Percentiles rank a stretch among this genome's conserved stretches.
phyloP scores from a whole-genome alignment of 2,888 invertebrate genomes.

The Drosophila niveifrons region DNA sequence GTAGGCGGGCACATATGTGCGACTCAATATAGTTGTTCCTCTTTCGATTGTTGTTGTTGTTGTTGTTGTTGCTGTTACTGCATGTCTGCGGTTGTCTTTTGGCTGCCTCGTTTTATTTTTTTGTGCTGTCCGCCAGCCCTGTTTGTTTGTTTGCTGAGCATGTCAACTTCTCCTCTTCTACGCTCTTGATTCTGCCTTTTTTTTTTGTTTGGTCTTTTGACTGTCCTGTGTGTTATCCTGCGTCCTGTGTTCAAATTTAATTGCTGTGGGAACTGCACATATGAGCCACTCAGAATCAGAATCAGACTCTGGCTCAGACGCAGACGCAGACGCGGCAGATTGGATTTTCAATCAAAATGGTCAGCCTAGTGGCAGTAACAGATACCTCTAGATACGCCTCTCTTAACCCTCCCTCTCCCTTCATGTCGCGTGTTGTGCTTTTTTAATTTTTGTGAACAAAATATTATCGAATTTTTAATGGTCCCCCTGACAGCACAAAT shows the following conservation, averaged over 20 bases:
- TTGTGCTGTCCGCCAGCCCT: conserved; percentile 40
- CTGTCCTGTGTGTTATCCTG: conserved; percentile 59
- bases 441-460: conserved; percentile 72
- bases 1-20: conserved; percentile 59
- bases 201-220: conserved; percentile 9
- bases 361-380: conserved; percentile 49
- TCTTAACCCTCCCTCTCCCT: background rate
- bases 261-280: conserved; percentile 85
- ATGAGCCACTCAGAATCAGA: conserved; percentile 77
- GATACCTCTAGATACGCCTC: conserved; percentile 9
- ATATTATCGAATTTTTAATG: conserved; percentile 78
- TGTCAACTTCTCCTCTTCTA: conserved; percentile 62
- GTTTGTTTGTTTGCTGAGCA: conserved; percentile 75
- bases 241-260: conserved; percentile 82
- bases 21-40: conserved; percentile 39
- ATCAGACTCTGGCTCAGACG: too few species aligned
- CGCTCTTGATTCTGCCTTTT: conserved; percentile 12
- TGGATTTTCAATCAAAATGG: conserved; percentile 80
- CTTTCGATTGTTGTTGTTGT: conserved; percentile 38
- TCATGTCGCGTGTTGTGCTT: conserved; percentile 8
- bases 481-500: conserved; percentile 53
- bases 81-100: conserved; percentile 79
- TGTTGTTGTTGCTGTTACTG: conserved; percentile 43
- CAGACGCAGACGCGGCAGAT: conserved; percentile 68
- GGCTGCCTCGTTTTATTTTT: conserved; percentile 48